A percentile compares a stretch with the other conserved stretches of the same genome.
Conservation (phyloP, 2,888 invertebrate genomes). For the Hypolimnas misippus region DNA sequence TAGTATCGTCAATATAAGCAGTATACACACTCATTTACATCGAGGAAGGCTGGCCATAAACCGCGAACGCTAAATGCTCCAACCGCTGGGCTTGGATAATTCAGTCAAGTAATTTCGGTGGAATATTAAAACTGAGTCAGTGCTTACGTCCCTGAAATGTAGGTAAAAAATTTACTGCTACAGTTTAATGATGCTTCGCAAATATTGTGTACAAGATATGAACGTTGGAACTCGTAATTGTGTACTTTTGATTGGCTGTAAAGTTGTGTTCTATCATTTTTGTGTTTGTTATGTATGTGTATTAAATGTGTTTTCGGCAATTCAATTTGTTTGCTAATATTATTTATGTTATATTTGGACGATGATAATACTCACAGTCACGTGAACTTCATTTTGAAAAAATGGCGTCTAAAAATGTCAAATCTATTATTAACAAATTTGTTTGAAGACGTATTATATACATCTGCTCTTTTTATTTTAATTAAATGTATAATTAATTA, state of each 20-base stretch:
- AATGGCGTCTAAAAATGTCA: too few relatives aligned
- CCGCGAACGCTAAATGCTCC: slow-evolving; percentile 28
- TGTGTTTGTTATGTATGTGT: neutral
- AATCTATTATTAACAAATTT: too few relatives aligned
- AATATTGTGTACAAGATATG: neutral
- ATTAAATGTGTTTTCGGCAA: too few relatives aligned
- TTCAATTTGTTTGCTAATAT: too few relatives aligned
- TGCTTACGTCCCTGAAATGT: slow-evolving; percentile 12
- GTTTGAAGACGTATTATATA: too few relatives aligned
- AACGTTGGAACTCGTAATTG: too few relatives aligned
- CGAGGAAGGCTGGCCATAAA: slow-evolving; percentile 25
- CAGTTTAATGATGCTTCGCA: neutral
- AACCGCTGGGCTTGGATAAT: slow-evolving; percentile 29
- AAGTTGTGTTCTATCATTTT: neutral
- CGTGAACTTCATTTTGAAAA: too few relatives aligned
- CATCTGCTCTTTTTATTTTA: too few relatives aligned
- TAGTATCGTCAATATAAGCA: slow-evolving; percentile 13
- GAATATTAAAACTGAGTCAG: slow-evolving; percentile 24
- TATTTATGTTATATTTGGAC: too few relatives aligned
- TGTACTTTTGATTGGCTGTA: neutral
- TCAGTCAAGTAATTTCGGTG: slow-evolving; percentile 23
- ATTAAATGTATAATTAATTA: too few relatives aligned
- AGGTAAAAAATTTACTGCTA: slow-evolving; percentile 3
- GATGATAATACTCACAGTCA: too few relatives aligned
- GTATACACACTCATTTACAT: slow-evolving; percentile 25